A percentile compares a stretch with the other conserved stretches of the same genome.
These are phyloP conservation scores for Apis florea DNA, from an alignment of 1,140 invertebrate genomes.

Conservation along the genomic window DNA sequence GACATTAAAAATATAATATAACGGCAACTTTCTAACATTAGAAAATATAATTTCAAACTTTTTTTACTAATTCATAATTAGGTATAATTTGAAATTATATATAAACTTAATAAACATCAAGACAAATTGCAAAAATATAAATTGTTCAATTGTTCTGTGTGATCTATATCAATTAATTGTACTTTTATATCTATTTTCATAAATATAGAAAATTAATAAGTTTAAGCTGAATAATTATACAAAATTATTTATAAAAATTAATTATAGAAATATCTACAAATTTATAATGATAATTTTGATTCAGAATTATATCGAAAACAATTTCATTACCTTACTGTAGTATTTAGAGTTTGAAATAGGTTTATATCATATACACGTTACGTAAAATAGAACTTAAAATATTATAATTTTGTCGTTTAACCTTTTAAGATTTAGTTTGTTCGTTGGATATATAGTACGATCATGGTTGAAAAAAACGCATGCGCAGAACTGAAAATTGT, in stretches of 20 bases:
- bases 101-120: background rate
- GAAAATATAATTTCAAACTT: background rate
- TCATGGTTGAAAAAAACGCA: slow-evolving; percentile 10
- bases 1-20: background rate
- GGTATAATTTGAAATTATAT: background rate
- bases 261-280: background rate
- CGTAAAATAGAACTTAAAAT: slow-evolving; percentile 19
- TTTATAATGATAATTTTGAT: background rate
- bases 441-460: slow-evolving; percentile 16
- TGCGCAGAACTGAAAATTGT: slow-evolving; percentile 32
- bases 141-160: background rate
- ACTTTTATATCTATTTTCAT: background rate
- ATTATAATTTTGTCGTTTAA: slow-evolving; percentile 39
- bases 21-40: background rate
- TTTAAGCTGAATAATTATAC: background rate
- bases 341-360: background rate
- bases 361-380: slow-evolving; percentile 2
- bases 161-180: background rate
- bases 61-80: background rate
- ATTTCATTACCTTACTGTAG: slow-evolving; percentile 13
- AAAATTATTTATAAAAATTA: background rate
- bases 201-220: background rate
- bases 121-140: background rate
- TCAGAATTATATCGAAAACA: background rate
- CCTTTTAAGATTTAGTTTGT: slow-evolving; percentile 35